Base-by-base conservation (phyloP, 2,113 vertebrate species). In the Colossoma macropomum region DNA sequence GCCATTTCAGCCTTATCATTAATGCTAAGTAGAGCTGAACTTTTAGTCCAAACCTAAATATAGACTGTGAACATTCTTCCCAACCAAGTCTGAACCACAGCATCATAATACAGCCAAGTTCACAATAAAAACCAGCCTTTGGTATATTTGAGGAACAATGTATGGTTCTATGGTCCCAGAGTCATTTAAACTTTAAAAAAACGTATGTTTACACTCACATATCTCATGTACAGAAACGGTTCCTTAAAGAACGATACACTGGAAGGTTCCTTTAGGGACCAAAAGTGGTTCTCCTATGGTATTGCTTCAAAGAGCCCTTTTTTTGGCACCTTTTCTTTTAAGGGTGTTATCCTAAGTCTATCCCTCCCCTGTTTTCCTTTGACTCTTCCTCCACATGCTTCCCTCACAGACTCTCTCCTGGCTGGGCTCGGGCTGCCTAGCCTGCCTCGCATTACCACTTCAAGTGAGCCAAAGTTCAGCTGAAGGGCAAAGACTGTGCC, bases 381-480 rank as follows among this genome's bases (percentile, higher is more conserved):
- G 38, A 27, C 34, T 66, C 30, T 74, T 28, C 54, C 19, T 72
- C 41, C 34, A 74, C 16, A 48, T 32, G 41, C 74, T 54, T 76
- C 45, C n/a, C 38, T 70, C 32, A 32, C 71, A 86, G 63, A 59
- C 65, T 52, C 50, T 71, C 15, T 72, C 32, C 34, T 60, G 78
- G 76, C 82, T 74, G 60, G 59, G 89, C 81, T 34, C 63, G 81
- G 81, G 84, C n/a, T 34, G 83, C 54, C 54, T n/a, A 32, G 11
- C 25, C 0, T 0, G 59, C 75, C 19, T 87, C 8, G 0, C 88
- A 81, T 82, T 73, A 27, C 52, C 86, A 86, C 90, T 91, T 78
- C 90, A 94, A 97, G 90, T 97, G 88, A 97, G 96, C 92, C 95
- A 96, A 97, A 98, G 97, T 98, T 98, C 96, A 96, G 90, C 90